Percentiles rank a stretch among this genome's conserved stretches.
phyloP scores from a whole-genome alignment of 2,797 vertebrate species.

The Rhinophrynus dorsalis region DNA sequence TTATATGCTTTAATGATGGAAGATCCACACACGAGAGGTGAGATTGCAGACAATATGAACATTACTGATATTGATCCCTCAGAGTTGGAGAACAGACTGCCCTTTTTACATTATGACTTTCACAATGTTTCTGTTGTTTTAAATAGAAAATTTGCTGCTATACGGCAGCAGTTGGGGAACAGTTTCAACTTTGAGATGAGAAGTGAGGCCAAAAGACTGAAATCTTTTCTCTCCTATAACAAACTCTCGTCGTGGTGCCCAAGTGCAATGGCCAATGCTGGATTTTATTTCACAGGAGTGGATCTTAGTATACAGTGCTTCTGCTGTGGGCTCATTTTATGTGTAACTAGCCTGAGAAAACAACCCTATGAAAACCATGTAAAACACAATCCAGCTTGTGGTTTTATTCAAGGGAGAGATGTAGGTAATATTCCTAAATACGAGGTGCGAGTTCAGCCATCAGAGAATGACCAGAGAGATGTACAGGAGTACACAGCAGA shows the following conservation, averaged over 20 bases:
- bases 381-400: conserved; percentile 12
- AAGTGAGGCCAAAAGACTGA: conserved; percentile 51
- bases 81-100: not conserved
- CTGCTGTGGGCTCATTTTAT: conserved; percentile 46
- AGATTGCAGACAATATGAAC: not conserved
- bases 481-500: accelerated
- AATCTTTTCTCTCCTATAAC: conserved; percentile 26
- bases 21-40: not conserved
- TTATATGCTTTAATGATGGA: too few species aligned
- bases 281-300: conserved; percentile 19
- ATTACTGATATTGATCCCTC: conserved; percentile 15
- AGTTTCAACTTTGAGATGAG: conserved; percentile 52
- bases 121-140: not conserved
- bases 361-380: conserved; percentile 3
- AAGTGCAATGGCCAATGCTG: conserved; percentile 39
- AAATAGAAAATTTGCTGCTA: conserved; percentile 13
- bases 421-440: conserved; percentile 42
- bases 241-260: conserved; percentile 1
- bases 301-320: conserved; percentile 38
- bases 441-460: not conserved
- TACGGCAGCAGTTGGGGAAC: not conserved
- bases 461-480: not conserved
- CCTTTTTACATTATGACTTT: not conserved
- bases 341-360: not conserved
- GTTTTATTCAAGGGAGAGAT: conserved; percentile 44